Evolutionary conservation across 2,113 vertebrate species (phyloP), one percentile per base, ranked within the genome.

Genomic region (Siniperca knerii): DNA sequence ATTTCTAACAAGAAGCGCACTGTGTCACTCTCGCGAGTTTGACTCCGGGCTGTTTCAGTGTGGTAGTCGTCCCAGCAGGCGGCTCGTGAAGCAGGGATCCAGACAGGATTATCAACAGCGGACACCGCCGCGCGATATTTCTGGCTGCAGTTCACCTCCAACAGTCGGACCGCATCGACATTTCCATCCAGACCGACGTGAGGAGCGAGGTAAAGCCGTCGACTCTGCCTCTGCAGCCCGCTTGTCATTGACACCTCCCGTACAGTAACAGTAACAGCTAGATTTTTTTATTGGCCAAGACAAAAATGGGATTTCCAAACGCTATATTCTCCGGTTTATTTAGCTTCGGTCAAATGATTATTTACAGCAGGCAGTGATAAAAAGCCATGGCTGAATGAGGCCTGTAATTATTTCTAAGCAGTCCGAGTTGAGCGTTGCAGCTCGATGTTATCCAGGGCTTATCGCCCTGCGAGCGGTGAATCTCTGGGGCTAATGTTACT

Each of bases 21-120:
- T 5, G 8, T 11, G 0, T 42, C 18, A 5, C 52, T n/a, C 4
- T 21, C 2, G 33, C 2, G 0, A 6, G 4, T 75, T 82, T 92
- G 40, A 67, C 23, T 64, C 42, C 29, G n/a, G n/a, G 10, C 42
- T 55, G 54, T 46, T 25, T 79, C 74, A 29, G 25, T 33, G 80
- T 20, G 75, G 62, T 76, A 8, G 76, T 18, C 35, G 57, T 74
- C 71, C 72, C 75, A 55, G 18, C 42, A 0, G 79, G 84, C 83
- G 62, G 76, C 79, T 80, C 29, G 11, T 6, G 48, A 66, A 75
- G 77, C 58, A 72, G 46, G 61, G 46, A 54, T 60, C 82, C 79
- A 75, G 83, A 86, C 76, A 1, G 89, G 86, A 90, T 92, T 87
- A 89, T 66, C 33, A 72, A 0, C 58, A 10, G 54, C 68, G 66